Evolutionary conservation across 1,140 invertebrate genomes (phyloP).

Genomic region (Drosophila rhopaloa): DNA sequence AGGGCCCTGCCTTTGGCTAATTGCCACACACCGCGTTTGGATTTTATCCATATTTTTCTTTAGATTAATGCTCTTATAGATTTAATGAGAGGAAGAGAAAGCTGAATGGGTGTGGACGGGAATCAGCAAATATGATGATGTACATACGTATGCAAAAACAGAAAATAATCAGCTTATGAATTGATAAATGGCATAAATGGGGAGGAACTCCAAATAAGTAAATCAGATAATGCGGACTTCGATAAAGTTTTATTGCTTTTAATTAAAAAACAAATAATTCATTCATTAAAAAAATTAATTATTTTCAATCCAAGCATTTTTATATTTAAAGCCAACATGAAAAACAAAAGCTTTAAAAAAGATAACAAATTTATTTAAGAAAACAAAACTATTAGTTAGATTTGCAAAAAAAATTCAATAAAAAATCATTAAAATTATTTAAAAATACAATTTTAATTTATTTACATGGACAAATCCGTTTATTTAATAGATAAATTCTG

Average conservation of each 20-base stretch:
- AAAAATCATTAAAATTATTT: no score
- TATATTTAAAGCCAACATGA: no score
- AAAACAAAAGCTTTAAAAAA: no score
- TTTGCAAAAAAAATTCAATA: no score
- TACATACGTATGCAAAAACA: neutral
- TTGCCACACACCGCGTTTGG: conserved; percentile 18
- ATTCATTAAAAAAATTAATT: neutral
- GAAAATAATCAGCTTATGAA: conserved; percentile 25
- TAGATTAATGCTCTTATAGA: conserved; percentile 14
- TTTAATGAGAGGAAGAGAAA: conserved; percentile 12
- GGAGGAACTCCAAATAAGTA: neutral
- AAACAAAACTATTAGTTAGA: no score
- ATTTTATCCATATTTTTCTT: conserved; percentile 14
- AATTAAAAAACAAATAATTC: neutral
- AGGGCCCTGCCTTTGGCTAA: conserved; percentile 22
- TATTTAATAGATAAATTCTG: no score
- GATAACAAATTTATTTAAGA: no score
- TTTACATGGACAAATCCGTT: no score
- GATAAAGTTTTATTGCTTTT: neutral
- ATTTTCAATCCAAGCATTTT: no score
- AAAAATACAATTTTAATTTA: no score
- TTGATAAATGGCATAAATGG: neutral
- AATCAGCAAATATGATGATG: neutral
- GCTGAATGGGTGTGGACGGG: conserved; percentile 1
- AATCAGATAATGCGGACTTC: neutral